These are phyloP conservation scores for Peromyscus leucopus DNA, from an alignment of 2,113 vertebrate genomes.

Conservation along the genomic window DNA sequence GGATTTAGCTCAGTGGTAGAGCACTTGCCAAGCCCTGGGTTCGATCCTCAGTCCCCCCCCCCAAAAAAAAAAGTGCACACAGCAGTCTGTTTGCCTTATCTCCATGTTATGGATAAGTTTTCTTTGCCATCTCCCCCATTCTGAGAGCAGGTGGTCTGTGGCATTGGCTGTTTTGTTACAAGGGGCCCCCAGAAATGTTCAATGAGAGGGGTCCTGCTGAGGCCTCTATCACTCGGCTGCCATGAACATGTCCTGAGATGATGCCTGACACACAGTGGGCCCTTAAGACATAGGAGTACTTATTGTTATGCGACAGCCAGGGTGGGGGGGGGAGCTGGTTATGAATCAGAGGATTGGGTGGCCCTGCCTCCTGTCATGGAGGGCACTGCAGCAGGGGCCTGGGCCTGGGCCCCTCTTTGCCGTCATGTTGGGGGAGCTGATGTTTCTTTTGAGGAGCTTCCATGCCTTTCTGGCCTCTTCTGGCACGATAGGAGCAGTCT, in stretches of 20 bases:
- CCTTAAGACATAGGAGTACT: background rate
- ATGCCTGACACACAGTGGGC: constrained; percentile 11
- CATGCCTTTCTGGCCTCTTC: constrained; percentile 62
- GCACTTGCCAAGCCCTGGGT: too few relatives aligned
- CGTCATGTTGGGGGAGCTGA: constrained; percentile 67
- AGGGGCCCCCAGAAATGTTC: background rate
- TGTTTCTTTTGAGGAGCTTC: constrained; percentile 57
- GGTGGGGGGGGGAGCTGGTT: background rate
- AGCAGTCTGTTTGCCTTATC: constrained; percentile 17
- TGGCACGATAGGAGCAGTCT: background rate
- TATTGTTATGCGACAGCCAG: constrained; percentile 69
- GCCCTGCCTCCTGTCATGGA: constrained; percentile 57
- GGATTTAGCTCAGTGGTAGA: too few relatives aligned
- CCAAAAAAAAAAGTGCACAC: too few relatives aligned
- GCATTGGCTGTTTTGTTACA: background rate
- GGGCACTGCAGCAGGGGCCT: constrained; percentile 48
- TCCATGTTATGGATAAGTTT: background rate
- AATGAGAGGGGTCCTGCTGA: background rate
- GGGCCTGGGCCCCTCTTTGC: constrained; percentile 32
- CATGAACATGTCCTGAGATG: constrained; percentile 24
- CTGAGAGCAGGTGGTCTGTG: background rate
- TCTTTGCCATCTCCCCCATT: background rate
- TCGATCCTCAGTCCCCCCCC: too few relatives aligned
- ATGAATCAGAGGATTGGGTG: background rate
- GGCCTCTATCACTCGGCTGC: background rate